These are phyloP conservation scores for Drosophila yooni DNA, from an alignment of 2,888 invertebrate species.

Conservation along the genomic window DNA sequence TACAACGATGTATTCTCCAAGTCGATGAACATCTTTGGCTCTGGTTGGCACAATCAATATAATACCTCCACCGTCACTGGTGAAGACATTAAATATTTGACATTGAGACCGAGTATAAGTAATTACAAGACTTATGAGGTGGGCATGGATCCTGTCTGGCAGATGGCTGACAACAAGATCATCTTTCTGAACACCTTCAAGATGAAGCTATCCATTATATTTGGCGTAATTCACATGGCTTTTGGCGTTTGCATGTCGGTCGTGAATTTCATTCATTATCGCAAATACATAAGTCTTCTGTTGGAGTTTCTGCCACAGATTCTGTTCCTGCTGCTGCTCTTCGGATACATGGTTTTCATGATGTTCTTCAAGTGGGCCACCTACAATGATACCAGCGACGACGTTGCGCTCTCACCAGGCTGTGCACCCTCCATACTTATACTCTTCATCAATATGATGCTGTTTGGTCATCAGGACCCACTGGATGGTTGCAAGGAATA, in stretches of 20 bases:
- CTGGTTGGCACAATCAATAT: constrained; percentile 90
- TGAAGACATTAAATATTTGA: constrained; percentile 19
- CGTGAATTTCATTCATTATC: constrained; percentile 91
- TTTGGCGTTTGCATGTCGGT: constrained; percentile 95
- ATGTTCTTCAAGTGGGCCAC: constrained; percentile 96
- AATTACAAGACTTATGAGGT: constrained; percentile 91
- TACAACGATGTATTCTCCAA: constrained; percentile 99
- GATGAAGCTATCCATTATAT: constrained; percentile 97
- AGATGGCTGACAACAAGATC: constrained; percentile 94
- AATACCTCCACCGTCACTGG: constrained; percentile 84
- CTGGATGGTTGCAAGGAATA: constrained; percentile 86
- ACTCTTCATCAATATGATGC: constrained; percentile 92
- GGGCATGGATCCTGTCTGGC: constrained; percentile 93
- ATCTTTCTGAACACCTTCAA: constrained; percentile 97
- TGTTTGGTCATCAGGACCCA: constrained; percentile 86
- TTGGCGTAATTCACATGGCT: constrained; percentile 97
- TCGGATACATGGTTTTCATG: constrained; percentile 96
- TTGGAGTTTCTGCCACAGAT: constrained; percentile 96
- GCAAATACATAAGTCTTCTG: constrained; percentile 88
- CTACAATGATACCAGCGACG: constrained; percentile 86
- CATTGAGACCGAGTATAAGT: constrained; percentile 84
- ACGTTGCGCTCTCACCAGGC: constrained; percentile 82
- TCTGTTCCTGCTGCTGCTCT: constrained; percentile 93
- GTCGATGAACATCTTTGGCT: constrained; percentile 96
- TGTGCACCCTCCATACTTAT: constrained; percentile 92